Evolutionary conservation across 2,797 vertebrate genomes (phyloP).

Genomic region (Aeoliscus strigatus): DNA sequence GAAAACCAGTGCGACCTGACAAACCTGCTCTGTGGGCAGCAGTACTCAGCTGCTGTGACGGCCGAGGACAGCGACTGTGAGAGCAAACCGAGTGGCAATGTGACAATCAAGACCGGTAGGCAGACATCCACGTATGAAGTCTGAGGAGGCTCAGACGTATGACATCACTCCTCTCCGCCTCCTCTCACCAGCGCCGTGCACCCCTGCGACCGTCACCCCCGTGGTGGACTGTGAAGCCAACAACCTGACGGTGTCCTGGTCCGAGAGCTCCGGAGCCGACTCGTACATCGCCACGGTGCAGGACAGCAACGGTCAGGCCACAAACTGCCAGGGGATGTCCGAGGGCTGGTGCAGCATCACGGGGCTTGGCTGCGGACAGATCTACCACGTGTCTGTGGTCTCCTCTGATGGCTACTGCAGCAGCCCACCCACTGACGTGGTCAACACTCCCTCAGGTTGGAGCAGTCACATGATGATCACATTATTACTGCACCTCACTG

Average conservation of each 20-base stretch:
- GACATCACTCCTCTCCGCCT: background rate
- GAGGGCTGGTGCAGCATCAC: slow-evolving; percentile 61
- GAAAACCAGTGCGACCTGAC: slow-evolving; percentile 58
- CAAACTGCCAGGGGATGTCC: slow-evolving; percentile 62
- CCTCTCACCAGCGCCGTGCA: slow-evolving; percentile 66
- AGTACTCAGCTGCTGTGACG: slow-evolving; percentile 63
- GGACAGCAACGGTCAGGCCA: slow-evolving; percentile 55
- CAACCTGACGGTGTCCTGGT: slow-evolving; percentile 63
- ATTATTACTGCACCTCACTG: too few species aligned
- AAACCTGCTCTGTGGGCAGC: slow-evolving; percentile 65
- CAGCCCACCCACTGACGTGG: slow-evolving; percentile 51
- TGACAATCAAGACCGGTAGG: slow-evolving; percentile 70
- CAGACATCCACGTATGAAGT: too few species aligned
- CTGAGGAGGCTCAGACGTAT: too few species aligned
- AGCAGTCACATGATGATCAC: too few species aligned
- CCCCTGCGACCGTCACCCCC: slow-evolving; percentile 51
- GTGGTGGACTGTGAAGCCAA: slow-evolving; percentile 55
- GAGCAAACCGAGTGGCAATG: slow-evolving; percentile 57
- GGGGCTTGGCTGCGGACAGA: slow-evolving; percentile 65
- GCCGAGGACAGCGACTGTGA: slow-evolving; percentile 64
- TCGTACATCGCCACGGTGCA: slow-evolving; percentile 62
- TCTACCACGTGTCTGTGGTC: slow-evolving; percentile 63
- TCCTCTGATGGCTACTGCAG: slow-evolving; percentile 71
- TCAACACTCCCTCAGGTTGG: slow-evolving; percentile 60
- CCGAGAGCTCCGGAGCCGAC: slow-evolving; percentile 59